Percentiles rank a stretch among this genome's conserved stretches.
These are phyloP conservation scores for Brachionus koreanus DNA, from an alignment of 1,140 invertebrate species.

Conservation along the genomic window DNA sequence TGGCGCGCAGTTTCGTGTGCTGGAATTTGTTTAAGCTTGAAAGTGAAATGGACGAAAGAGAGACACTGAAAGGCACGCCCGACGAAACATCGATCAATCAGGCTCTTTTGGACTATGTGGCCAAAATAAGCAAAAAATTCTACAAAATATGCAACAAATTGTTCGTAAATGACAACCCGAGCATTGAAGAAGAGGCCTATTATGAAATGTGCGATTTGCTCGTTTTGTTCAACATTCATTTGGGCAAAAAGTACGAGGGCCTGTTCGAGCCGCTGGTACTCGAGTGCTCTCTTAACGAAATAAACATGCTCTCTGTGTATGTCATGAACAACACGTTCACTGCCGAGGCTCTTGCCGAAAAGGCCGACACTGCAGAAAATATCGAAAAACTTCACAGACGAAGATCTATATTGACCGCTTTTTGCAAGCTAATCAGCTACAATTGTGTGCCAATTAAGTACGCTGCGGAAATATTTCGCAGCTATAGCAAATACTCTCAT, in stretches of 20 bases:
- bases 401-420: slow-evolving; percentile 88
- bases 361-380: slow-evolving; percentile 77
- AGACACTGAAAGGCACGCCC: background rate
- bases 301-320: slow-evolving; percentile 47
- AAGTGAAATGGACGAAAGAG: background rate
- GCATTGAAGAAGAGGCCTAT: slow-evolving; percentile 67
- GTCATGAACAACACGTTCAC: slow-evolving; percentile 77
- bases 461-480: slow-evolving; percentile 89
- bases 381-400: slow-evolving; percentile 94
- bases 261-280: slow-evolving; percentile 45
- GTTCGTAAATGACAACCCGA: slow-evolving; percentile 16
- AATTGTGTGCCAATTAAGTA: slow-evolving; percentile 87
- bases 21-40: slow-evolving; percentile 40
- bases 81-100: background rate
- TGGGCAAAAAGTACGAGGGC: slow-evolving; percentile 62
- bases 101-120: background rate
- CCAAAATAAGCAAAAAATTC: slow-evolving; percentile 32
- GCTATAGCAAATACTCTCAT: slow-evolving; percentile 96
- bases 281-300: slow-evolving; percentile 45
- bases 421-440: slow-evolving; percentile 95
- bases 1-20: slow-evolving; percentile 15
- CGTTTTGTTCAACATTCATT: slow-evolving; percentile 86
- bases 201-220: slow-evolving; percentile 88
- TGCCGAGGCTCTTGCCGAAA: slow-evolving; percentile 49
- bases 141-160: slow-evolving; percentile 46